Evolutionary conservation across 1,140 invertebrate species (phyloP), one percentile per base, ranked within the genome.

Genomic region (Bombus picipes): DNA sequence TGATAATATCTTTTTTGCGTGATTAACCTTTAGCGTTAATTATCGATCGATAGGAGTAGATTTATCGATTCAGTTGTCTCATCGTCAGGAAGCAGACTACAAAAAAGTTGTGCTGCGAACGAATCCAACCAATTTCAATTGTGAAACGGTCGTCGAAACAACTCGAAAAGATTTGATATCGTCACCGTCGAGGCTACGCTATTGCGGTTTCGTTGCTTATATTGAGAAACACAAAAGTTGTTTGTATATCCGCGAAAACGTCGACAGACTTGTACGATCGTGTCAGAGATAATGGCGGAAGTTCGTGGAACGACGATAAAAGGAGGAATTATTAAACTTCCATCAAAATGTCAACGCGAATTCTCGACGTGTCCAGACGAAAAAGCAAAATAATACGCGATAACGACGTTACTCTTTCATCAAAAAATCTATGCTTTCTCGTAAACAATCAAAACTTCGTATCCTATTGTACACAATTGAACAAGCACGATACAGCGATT

Each of bases 211-310:
- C 13, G 43, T 43, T 32, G 22, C 28, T 43, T n/a, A 1, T 70
- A 80, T 70, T 53, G 78, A 70, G 65, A 70, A 80, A 70, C 65
- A 80, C 25, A 8, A 80, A 68, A 66, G 22, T 22, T 15, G 32
- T 79, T 79, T 79, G 41, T 53, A 15, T 6, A 47, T 53, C 6
- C 32, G 28, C 34, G 34, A n/a, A 13, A 59, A 47, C 65, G 13
- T 39, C 77, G 10, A 1, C 65, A 34, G 57, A 79, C n/a, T 53
- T 34, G 9, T 53, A 47, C 65, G 78, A 70, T 28, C 65, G 8
- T 37, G 43, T 22, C 25, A 6, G 25, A 68, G 57, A 47, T 53
- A 41, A 39, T 41, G 25, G 1, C 28, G 28, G 37, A 76, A 22
- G 9, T 77, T 62, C 34, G 34, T n/a, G 37, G 37, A 41, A 62